Conservation (phyloP, 2,888 invertebrate genomes). For the Vesta saturnalis region DNA sequence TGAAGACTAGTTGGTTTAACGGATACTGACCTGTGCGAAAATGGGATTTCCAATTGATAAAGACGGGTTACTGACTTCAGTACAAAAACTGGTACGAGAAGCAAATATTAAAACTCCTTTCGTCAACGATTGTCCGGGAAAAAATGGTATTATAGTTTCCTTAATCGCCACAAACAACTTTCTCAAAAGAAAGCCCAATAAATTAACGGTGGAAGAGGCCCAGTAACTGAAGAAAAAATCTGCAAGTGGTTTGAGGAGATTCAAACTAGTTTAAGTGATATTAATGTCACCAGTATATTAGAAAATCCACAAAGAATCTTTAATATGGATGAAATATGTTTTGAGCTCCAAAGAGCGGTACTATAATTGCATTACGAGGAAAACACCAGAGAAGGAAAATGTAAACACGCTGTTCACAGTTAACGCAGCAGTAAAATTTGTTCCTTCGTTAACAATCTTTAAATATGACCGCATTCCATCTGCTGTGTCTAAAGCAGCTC, state of each 20-base stretch:
- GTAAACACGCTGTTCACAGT: neutral
- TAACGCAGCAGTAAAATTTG: neutral
- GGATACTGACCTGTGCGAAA: neutral
- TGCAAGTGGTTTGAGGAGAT: too few relatives aligned
- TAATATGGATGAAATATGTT: too few relatives aligned
- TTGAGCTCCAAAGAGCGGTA: neutral
- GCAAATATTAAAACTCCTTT: too few relatives aligned
- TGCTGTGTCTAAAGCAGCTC: too few relatives aligned
- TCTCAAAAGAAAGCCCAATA: neutral
- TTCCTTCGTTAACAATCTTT: neutral
- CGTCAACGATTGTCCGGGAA: neutral
- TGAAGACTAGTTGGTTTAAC: neutral
- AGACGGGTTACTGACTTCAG: neutral
- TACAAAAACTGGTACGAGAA: neutral
- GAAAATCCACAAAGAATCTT: too few relatives aligned
- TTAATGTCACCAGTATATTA: neutral
- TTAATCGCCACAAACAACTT: too few relatives aligned
- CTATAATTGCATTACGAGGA: neutral
- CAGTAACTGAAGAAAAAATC: neutral
- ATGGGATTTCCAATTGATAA: neutral
- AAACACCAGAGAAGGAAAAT: neutral
- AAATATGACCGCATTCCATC: neutral
- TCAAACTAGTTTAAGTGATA: neutral
- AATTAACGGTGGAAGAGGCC: neutral
- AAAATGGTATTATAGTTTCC: neutral